Base-by-base conservation (phyloP, 2,888 invertebrate species). In the Drosophila nigricruria region DNA sequence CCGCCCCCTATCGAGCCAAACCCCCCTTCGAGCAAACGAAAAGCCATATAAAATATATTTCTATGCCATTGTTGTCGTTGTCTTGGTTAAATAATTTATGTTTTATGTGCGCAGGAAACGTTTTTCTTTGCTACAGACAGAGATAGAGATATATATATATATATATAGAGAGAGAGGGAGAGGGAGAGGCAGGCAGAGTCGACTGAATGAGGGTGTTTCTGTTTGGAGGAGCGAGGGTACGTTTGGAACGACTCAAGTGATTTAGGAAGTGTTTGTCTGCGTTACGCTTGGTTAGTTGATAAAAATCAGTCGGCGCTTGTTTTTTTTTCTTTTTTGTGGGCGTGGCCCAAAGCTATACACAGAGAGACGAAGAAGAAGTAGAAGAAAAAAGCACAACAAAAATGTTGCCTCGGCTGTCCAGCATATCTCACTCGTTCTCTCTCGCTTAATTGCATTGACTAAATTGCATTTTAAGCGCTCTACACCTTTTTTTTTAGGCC, bases 231-330 rank as follows among this genome's bases (percentile, higher is more conserved):
- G 65, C 59, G 75, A 71, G 82, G 83, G 79, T 70, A 77, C 52
- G 64, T 70, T 67, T 52, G 64, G 72, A 75, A 63, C 77, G 64
- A 81, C 76, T 81, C 84, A 82, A 89, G 89, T 91, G 91, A 91
- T 91, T 91, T 91, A 91, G 91, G 90, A 91, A 91, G 91, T 91
- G 91, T 91, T 91, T 91, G 89, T 88, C 83, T 86, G 83, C 83
- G 89, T 90, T 89, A 89, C 89, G 91, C 91, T 91, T 91, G 91
- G 91, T 89, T 91, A 91, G 91, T 89, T 89, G 91, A 91, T 91
- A 91, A 84, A 90, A 91, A 91, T 91, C 91, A 82, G 84, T 82
- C 84, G 81, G 76, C 76, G 73, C 60, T 77, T 70, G 71, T 67
- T 36, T 53, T 71, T 66, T 34, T 61, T 12, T 25, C 74, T 63